These are phyloP conservation scores for Tringa solitaria DNA, from an alignment of 2,113 vertebrate genomes.

Conservation along the genomic window DNA sequence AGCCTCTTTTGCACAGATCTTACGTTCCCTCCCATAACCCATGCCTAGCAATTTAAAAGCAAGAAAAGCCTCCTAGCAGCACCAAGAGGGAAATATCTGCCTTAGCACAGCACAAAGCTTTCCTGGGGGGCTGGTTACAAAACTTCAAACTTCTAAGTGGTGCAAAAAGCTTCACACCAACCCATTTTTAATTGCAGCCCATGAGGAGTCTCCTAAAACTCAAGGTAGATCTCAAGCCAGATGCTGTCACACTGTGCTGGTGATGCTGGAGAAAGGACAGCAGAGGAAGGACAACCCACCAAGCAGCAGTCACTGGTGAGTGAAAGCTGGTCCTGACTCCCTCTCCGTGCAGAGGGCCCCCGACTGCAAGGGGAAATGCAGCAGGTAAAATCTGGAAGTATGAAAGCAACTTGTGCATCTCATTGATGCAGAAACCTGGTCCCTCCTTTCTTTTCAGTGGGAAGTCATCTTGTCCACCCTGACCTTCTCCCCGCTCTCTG, in stretches of 20 bases:
- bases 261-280: not conserved
- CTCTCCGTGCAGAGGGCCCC: not conserved
- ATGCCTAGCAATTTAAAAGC: not conserved
- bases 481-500: not conserved
- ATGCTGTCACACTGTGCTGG: fast-evolving
- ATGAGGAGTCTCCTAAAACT: not conserved
- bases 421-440: too few relatives aligned
- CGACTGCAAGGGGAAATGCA: fast-evolving
- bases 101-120: not conserved
- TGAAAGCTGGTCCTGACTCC: not conserved
- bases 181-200: not conserved
- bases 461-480: not conserved
- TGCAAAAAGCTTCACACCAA: not conserved
- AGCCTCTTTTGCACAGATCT: not conserved
- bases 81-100: not conserved
- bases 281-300: not conserved
- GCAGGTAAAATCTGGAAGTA: not conserved
- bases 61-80: not conserved
- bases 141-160: not conserved
- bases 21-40: fast-evolving
- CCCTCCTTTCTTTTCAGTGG: not conserved
- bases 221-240: not conserved
- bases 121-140: not conserved
- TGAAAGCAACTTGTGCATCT: not conserved
- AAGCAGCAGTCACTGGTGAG: not conserved